Conservation (phyloP, 1,140 invertebrate species). For the Ostrea edulis region DNA sequence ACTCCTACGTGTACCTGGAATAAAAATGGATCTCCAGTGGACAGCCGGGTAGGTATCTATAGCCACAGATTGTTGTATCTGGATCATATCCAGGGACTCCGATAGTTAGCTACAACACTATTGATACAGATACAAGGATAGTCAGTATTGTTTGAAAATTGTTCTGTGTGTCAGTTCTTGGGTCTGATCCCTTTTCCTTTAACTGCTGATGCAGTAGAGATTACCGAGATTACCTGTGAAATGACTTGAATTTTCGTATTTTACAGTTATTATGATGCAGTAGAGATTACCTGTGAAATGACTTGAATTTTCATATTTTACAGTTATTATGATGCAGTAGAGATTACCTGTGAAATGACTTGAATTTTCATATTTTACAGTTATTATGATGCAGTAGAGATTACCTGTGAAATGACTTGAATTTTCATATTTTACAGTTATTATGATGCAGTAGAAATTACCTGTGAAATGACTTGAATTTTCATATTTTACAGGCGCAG, state of each 20-base stretch:
- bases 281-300: not conserved
- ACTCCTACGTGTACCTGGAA: constrained; percentile 95
- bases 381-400: too few species aligned
- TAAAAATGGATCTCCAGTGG: constrained; percentile 85
- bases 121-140: too few species aligned
- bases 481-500: constrained; percentile 61
- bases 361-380: constrained; percentile 53
- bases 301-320: constrained; percentile 6
- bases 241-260: not conserved
- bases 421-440: constrained; percentile 55
- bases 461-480: not conserved
- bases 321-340: too few species aligned
- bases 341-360: not conserved
- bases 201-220: too few species aligned
- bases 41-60: constrained; percentile 61
- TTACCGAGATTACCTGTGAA: not conserved
- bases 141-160: too few species aligned
- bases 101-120: not conserved
- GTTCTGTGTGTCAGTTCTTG: too few species aligned
- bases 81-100: not conserved
- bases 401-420: not conserved
- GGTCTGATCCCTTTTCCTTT: too few species aligned
- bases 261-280: too few species aligned
- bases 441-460: too few species aligned
- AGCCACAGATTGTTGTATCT: too few species aligned